These are phyloP conservation scores for Pristionchus fissidentatus DNA, from an alignment of 2,888 invertebrate species.

Conservation along the genomic window DNA sequence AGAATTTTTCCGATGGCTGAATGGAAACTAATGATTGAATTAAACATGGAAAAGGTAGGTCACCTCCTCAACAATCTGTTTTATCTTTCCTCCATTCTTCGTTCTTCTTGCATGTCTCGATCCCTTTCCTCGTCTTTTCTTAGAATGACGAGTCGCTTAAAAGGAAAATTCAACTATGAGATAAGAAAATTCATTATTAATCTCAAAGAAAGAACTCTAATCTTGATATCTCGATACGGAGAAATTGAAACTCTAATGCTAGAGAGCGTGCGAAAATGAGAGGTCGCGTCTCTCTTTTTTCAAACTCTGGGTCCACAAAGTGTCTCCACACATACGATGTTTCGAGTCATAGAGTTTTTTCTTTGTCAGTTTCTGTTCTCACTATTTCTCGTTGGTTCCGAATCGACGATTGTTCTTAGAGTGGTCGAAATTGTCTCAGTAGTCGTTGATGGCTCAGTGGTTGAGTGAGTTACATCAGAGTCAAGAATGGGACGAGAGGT, in stretches of 20 bases:
- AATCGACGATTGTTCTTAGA: background rate
- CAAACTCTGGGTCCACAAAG: too few species aligned
- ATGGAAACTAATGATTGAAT: background rate
- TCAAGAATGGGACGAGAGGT: conserved; percentile 2
- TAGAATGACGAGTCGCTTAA: background rate
- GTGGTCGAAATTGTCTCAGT: conserved; percentile 1
- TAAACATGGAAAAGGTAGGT: background rate
- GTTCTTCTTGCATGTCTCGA: conserved; percentile 37
- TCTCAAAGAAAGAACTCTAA: too few species aligned
- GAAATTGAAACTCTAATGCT: too few species aligned
- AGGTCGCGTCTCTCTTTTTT: too few species aligned
- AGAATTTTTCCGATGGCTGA: conserved; percentile 47
- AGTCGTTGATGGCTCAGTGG: background rate
- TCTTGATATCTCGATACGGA: too few species aligned
- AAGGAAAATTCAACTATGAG: background rate
- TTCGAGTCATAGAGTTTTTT: too few species aligned
- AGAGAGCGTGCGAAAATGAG: too few species aligned
- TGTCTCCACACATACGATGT: too few species aligned
- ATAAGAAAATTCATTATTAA: too few species aligned
- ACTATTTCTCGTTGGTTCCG: background rate
- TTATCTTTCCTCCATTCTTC: conserved; percentile 3
- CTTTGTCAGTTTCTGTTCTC: too few species aligned
- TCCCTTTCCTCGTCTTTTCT: conserved; percentile 45
- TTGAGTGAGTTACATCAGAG: background rate
- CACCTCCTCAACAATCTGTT: background rate